These are phyloP conservation scores for Hypolimnas misippus DNA, from an alignment of 2,888 invertebrate species.

Conservation along the genomic window DNA sequence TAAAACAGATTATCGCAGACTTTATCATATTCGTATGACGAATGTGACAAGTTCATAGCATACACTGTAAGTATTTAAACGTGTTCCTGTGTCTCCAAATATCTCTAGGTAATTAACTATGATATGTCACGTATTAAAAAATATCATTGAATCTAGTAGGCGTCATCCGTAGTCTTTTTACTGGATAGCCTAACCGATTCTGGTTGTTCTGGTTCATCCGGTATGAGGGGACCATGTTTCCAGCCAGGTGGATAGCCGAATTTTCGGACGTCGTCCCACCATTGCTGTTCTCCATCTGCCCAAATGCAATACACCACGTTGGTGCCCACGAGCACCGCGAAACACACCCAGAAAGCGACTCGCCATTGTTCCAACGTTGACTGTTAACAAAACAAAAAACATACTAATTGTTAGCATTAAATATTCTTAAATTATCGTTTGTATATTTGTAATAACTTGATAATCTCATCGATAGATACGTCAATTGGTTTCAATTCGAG, in stretches of 20 bases:
- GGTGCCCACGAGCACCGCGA: slow-evolving; percentile 85
- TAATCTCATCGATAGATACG: too few species aligned
- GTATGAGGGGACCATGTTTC: slow-evolving; percentile 67
- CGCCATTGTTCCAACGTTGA: slow-evolving; percentile 79
- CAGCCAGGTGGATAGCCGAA: slow-evolving; percentile 72
- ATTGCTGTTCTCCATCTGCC: slow-evolving; percentile 88
- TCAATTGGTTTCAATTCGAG: too few species aligned
- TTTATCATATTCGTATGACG: not conserved
- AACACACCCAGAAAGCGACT: slow-evolving; percentile 89
- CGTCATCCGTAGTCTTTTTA: slow-evolving; percentile 38
- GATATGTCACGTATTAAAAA: slow-evolving; percentile 5
- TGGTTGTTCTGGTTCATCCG: slow-evolving; percentile 55
- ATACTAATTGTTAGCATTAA: too few species aligned
- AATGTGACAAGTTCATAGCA: not conserved
- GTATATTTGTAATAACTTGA: too few species aligned
- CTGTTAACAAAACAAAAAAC: slow-evolving; percentile 56
- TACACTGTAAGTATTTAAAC: not conserved
- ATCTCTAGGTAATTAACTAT: not conserved
- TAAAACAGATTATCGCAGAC: not conserved
- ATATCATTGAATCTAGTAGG: slow-evolving; percentile 20
- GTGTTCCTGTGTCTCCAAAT: not conserved
- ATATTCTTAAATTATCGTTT: too few species aligned
- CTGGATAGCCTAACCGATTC: slow-evolving; percentile 59
- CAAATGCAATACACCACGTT: slow-evolving; percentile 86
- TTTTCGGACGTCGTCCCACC: slow-evolving; percentile 87